Base-by-base conservation (phyloP, 2,113 vertebrate genomes). In the Hemiscyllium ocellatum region DNA sequence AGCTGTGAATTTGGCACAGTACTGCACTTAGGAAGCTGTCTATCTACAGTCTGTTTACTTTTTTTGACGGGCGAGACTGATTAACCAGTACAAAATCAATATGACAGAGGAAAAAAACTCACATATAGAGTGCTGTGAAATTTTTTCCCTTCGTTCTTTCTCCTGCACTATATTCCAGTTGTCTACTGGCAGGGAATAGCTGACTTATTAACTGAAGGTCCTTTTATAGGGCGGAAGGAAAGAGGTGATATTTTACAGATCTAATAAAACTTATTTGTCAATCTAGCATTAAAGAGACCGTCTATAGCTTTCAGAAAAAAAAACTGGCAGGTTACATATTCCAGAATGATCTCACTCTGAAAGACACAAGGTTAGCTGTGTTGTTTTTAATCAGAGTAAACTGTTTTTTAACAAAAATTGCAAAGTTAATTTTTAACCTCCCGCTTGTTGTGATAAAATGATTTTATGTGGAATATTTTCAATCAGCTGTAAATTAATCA, bases 1-100 rank as follows among this genome's bases (percentile, higher is more conserved):
- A 90, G 56, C 87, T 52, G 87, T 90, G 87, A 29, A 95, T 95
- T 95, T 95, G 94, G 94, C 94, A 47, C 94, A 95, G 69, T 33
- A 13, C 47, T 95, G 66, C 94, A 95, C 69, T 95, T 95, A 95
- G 94, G 94, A 95, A 95, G 94, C 94, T 76, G 94, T 95, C 94
- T 72, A 95, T 95, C 69, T 95, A 37, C 94, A 95, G 47, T 12
- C 24, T 95, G 94, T 95, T 95, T 95, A 95, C 94, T 95, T 95
- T 76, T 17, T 72, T 69, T 72, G 69, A 72, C 47, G 47, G 69
- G 68, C 47, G 94, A 95, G 94, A 72, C 94, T 95, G 94, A 95
- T 95, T 95, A 95, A 47, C 94, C 94, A 95, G 42, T 76, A 72
- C 94, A 95, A 95, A 95, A 95, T 95, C 94, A 95, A 95, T 95